These are phyloP conservation scores for Daboia siamensis DNA, from an alignment of 2,113 vertebrate genomes.

Conservation along the genomic window DNA sequence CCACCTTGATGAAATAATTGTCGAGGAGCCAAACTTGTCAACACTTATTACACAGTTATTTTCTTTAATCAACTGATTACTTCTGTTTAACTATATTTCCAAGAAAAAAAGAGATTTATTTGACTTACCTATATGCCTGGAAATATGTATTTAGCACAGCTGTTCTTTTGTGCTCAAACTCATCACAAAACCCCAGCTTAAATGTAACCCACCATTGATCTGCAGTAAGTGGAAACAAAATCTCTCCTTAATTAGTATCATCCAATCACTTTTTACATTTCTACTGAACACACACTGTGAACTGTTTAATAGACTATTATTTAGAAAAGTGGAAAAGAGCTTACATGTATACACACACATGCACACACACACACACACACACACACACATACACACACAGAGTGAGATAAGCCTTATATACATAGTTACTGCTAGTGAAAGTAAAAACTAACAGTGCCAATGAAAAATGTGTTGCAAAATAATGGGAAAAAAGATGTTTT, in stretches of 20 bases:
- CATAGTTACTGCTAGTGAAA: constrained; percentile 52
- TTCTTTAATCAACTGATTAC: constrained; percentile 38
- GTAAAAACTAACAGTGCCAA: constrained; percentile 71
- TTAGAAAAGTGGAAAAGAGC: constrained; percentile 72
- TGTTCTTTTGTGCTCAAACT: constrained; percentile 76
- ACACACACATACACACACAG: too few species aligned
- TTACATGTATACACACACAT: background rate
- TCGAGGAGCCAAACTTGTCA: constrained; percentile 56
- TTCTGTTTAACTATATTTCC: constrained; percentile 51
- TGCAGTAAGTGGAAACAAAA: constrained; percentile 80
- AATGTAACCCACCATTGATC: constrained; percentile 78
- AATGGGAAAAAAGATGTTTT: constrained; percentile 77
- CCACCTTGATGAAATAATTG: constrained; percentile 46
- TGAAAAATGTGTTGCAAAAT: constrained; percentile 79
- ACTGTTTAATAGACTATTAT: constrained; percentile 82
- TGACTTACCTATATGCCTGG: constrained; percentile 74
- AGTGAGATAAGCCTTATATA: background rate
- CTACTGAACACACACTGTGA: constrained; percentile 77
- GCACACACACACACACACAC: background rate
- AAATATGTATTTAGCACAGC: constrained; percentile 79
- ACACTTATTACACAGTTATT: constrained; percentile 56
- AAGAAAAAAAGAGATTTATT: constrained; percentile 59
- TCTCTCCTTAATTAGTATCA: constrained; percentile 85
- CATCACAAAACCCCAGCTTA: constrained; percentile 71
- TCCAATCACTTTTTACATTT: constrained; percentile 78